These are phyloP conservation scores for Oreortyx pictus DNA, from an alignment of 2,797 vertebrate species.

Conservation along the genomic window DNA sequence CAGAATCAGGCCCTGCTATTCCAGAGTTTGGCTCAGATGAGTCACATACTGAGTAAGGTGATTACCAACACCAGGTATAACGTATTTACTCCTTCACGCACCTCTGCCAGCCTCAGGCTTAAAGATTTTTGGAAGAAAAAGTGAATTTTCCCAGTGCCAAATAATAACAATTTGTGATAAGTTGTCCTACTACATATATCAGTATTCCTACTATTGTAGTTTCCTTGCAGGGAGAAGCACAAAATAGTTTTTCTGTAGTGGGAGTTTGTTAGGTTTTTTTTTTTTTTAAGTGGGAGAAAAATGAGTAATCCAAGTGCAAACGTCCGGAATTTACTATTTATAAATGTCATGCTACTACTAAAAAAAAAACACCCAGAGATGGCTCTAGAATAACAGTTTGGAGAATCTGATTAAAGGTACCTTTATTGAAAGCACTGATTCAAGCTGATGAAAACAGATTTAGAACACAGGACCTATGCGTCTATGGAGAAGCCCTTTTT, in stretches of 20 bases:
- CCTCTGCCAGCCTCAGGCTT: not conserved
- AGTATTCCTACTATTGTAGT: not conserved
- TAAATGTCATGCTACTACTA: not conserved
- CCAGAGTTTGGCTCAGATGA: not conserved
- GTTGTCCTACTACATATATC: not conserved
- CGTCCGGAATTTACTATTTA: not conserved
- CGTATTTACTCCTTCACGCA: not conserved
- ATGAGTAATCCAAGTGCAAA: not conserved
- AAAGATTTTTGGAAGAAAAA: not conserved
- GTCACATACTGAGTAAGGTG: not conserved
- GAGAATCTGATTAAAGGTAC: not conserved
- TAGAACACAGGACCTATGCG: not conserved
- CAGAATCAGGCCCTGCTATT: not conserved
- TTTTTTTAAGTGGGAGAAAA: not conserved
- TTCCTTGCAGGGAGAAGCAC: not conserved
- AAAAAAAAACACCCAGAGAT: slow-evolving; percentile 35
- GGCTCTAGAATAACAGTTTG: slow-evolving; percentile 29
- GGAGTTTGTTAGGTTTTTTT: not conserved
- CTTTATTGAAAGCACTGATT: not conserved
- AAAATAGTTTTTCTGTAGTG: not conserved
- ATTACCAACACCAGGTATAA: not conserved
- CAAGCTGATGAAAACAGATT: not conserved
- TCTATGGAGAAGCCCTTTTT: not conserved
- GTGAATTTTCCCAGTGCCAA: not conserved
- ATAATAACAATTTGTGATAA: not conserved